These are phyloP conservation scores for Glossophaga mutica DNA, from an alignment of 2,797 vertebrate genomes.

Conservation along the genomic window DNA sequence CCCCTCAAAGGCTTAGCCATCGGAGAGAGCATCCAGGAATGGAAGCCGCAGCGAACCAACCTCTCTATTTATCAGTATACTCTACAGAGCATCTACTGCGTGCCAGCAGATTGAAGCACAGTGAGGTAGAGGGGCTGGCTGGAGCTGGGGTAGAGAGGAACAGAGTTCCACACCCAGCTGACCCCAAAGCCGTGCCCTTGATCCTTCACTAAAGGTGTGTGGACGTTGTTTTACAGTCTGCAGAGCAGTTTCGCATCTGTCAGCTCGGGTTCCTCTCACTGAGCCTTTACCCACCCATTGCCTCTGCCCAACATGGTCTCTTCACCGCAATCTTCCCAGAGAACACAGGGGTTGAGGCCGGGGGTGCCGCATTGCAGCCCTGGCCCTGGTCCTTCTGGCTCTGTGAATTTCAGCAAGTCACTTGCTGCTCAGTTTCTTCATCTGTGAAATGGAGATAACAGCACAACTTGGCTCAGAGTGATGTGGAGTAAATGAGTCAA, in stretches of 20 bases:
- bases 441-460: background rate
- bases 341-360: background rate
- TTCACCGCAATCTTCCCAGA: background rate
- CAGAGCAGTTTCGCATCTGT: too few relatives aligned
- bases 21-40: background rate
- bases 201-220: rapidly evolving
- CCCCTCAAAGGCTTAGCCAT: background rate
- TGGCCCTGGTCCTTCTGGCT: background rate
- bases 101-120: background rate
- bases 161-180: background rate
- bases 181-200: background rate
- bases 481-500: background rate
- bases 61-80: too few relatives aligned
- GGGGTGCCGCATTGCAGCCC: background rate
- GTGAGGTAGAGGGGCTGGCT: background rate
- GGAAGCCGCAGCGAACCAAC: background rate
- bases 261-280: background rate
- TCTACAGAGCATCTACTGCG: background rate
- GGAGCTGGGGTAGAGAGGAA: background rate
- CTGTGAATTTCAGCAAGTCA: background rate
- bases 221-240: background rate
- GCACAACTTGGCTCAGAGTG: background rate
- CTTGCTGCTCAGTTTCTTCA: background rate
- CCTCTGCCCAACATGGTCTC: background rate
- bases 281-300: background rate